Evolutionary conservation across 2,113 vertebrate species (phyloP).

Genomic region (Paradoxurus hermaphroditus): DNA sequence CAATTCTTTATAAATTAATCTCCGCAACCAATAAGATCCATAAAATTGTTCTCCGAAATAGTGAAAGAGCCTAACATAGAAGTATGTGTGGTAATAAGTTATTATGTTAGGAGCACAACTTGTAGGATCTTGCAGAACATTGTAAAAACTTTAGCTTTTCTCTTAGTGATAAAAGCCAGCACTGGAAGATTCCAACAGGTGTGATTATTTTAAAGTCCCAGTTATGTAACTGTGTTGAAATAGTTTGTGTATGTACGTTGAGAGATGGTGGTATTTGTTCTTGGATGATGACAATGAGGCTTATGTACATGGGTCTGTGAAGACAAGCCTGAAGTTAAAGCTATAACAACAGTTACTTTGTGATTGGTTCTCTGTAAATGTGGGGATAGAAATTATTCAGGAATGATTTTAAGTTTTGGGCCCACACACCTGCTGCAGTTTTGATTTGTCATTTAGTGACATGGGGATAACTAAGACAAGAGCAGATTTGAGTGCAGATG

Average conservation of each 20-base stretch:
- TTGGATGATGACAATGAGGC: not conserved
- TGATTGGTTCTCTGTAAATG: not conserved
- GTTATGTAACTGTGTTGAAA: not conserved
- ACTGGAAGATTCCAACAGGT: not conserved
- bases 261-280: not conserved
- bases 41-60: not conserved
- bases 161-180: not conserved
- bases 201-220: not conserved
- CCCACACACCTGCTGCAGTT: not conserved
- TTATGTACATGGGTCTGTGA: not conserved
- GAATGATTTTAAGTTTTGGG: not conserved
- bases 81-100: not conserved
- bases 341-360: not conserved
- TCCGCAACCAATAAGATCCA: not conserved
- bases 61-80: not conserved
- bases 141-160: not conserved
- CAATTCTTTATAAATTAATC: not conserved
- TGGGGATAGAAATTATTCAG: not conserved
- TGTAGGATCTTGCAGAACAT: too few relatives aligned
- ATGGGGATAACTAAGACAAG: not conserved
- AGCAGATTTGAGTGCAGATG: not conserved
- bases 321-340: not conserved
- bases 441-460: not conserved
- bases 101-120: fast-evolving
- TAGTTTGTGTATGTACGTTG: not conserved